These are phyloP conservation scores for Noctua fimbriata DNA, from an alignment of 2,888 invertebrate genomes.

Conservation along the genomic window DNA sequence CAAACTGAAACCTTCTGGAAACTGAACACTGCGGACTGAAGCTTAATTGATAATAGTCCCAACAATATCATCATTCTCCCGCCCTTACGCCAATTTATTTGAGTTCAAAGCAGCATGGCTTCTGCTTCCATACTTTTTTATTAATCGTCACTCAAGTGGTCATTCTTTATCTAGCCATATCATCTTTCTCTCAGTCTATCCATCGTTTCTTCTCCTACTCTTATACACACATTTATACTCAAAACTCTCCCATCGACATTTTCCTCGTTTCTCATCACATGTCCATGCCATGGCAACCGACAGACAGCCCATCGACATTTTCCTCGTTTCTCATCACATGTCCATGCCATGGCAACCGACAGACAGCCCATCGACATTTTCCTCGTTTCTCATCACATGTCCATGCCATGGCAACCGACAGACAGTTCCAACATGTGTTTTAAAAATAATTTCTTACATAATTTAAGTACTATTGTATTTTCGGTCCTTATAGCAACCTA, in stretches of 20 bases:
- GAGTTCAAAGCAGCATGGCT: neutral
- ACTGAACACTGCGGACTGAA: neutral
- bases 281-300: neutral
- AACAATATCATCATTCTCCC: neutral
- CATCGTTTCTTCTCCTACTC: neutral
- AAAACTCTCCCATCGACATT: neutral
- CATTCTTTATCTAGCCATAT: neutral
- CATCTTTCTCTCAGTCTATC: neutral
- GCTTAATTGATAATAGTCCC: neutral
- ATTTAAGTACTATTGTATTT: slow-evolving; percentile 1
- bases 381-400: neutral
- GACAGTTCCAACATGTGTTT: neutral
- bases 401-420: neutral
- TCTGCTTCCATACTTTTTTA: neutral
- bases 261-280: neutral
- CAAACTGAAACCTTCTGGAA: neutral
- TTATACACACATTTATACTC: neutral
- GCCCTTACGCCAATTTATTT: neutral
- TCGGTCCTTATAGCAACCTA: neutral
- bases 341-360: neutral
- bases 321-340: neutral
- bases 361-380: neutral
- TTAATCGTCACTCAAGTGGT: neutral
- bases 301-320: no score
- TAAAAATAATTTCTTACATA: neutral